Evolutionary conservation across 2,113 vertebrate genomes (phyloP).

Genomic region (Eurypyga helias): DNA sequence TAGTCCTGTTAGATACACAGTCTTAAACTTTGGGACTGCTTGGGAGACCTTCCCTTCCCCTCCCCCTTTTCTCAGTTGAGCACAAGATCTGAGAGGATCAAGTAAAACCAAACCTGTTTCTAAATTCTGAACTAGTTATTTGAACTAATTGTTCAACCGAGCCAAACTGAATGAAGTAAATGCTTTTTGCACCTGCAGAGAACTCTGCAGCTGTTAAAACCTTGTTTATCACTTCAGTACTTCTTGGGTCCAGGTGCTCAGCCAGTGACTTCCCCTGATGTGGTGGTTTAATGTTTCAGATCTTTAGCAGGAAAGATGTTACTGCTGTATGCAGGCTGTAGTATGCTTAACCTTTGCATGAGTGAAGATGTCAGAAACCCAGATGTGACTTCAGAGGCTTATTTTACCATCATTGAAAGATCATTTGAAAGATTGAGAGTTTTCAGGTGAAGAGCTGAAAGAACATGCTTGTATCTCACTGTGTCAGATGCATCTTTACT

Average conservation of each 20-base stretch:
- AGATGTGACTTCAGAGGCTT: background rate
- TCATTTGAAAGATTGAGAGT: background rate
- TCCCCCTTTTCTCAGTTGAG: background rate
- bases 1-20: background rate
- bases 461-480: background rate
- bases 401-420: background rate
- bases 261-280: background rate
- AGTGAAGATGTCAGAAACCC: background rate
- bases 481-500: background rate
- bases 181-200: slow-evolving; percentile 37
- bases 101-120: background rate
- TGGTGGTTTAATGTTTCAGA: background rate
- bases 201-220: slow-evolving; percentile 25
- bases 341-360: background rate
- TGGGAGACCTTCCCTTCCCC: background rate
- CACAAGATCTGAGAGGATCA: background rate
- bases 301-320: background rate
- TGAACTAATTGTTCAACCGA: background rate
- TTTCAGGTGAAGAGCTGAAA: background rate
- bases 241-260: slow-evolving; percentile 24
- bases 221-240: slow-evolving; percentile 12
- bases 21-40: background rate
- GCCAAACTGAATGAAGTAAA: background rate
- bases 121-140: background rate
- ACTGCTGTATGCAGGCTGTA: background rate